Base-by-base conservation (phyloP, 2,888 invertebrate genomes). In the Oeneis ivallda region DNA sequence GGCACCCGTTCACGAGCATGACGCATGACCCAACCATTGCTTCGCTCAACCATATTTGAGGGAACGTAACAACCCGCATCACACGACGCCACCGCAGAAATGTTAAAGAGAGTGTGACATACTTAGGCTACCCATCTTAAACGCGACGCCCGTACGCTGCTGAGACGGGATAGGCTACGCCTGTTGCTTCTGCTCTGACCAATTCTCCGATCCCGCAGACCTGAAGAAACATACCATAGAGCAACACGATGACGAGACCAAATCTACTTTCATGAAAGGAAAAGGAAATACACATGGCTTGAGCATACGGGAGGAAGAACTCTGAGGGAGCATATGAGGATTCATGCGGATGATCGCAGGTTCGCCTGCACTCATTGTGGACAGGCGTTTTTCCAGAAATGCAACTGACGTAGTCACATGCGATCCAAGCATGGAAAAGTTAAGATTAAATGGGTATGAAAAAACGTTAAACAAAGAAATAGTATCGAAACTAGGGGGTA, bases 371-470 rank as follows among this genome's bases (percentile, higher is more conserved):
- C 72, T 0, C 74, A 76, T 59, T 82, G 82, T 62, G 79, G 78
- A 1, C 78, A 77, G 60, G 76, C 78, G 62, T 77, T 81, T 50
- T 77, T 82, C 62, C 74, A 86, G 78, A 77, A 85, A 76, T 70
- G 81, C 78, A 87, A 86, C 64, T 82, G 85, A 71, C 79, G 84
- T 17, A 83, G 84, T 11, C 92, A 92, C 66, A 84, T 89, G 77
- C 83, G 85, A 13, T 75, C 76, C 0, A 80, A 80, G 53, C 81
- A 81, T 56, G 74, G 73, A 6, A 75, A 74, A 34, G 71, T 71
- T 13, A 74, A 70, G 60, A 5, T 45, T 53, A 0, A 15, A 4
- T 43, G 5, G 34, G 0, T 17, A 41, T n/a, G 10, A 1, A n/a
- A n/a, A 37, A 37, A 53, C 3, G n/a, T 32, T n/a, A 32, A 10